A percentile compares a stretch with the other conserved stretches of the same genome.
Evolutionary conservation across 1,140 invertebrate species (phyloP).

Genomic region (Nephotettix cincticeps): DNA sequence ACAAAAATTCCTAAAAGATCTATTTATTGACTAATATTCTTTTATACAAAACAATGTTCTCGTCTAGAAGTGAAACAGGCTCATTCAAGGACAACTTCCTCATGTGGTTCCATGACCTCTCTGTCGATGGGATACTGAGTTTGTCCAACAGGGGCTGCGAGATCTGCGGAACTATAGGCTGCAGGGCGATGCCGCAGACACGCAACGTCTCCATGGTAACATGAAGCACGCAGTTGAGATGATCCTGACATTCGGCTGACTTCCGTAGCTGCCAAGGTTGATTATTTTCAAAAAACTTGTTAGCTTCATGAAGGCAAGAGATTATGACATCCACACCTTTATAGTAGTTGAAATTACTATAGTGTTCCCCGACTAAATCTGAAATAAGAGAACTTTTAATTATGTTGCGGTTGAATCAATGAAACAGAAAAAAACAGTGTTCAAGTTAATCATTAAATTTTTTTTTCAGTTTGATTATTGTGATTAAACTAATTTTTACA

Average conservation of each 20-base stretch:
- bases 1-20: neutral
- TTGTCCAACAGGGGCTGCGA: slow-evolving; percentile 65
- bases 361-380: slow-evolving; percentile 64
- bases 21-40: slow-evolving; percentile 33
- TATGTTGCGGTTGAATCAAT: too few relatives aligned
- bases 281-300: slow-evolving; percentile 81
- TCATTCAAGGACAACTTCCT: slow-evolving; percentile 30
- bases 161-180: slow-evolving; percentile 81
- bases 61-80: slow-evolving; percentile 20
- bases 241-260: slow-evolving; percentile 46
- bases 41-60: slow-evolving; percentile 39
- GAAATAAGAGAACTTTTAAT: too few relatives aligned
- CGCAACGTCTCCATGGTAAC: slow-evolving; percentile 82
- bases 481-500: too few relatives aligned
- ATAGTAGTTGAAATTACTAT: slow-evolving; percentile 79
- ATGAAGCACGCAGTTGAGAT: slow-evolving; percentile 74
- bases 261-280: slow-evolving; percentile 88
- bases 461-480: too few relatives aligned
- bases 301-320: slow-evolving; percentile 68
- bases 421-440: too few relatives aligned
- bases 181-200: slow-evolving; percentile 69
- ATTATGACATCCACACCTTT: slow-evolving; percentile 79
- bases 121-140: slow-evolving; percentile 54
- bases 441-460: too few relatives aligned
- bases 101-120: slow-evolving; percentile 56